phyloP scores from a whole-genome alignment of 2,113 vertebrate species.

The Salvelinus alpinus region DNA sequence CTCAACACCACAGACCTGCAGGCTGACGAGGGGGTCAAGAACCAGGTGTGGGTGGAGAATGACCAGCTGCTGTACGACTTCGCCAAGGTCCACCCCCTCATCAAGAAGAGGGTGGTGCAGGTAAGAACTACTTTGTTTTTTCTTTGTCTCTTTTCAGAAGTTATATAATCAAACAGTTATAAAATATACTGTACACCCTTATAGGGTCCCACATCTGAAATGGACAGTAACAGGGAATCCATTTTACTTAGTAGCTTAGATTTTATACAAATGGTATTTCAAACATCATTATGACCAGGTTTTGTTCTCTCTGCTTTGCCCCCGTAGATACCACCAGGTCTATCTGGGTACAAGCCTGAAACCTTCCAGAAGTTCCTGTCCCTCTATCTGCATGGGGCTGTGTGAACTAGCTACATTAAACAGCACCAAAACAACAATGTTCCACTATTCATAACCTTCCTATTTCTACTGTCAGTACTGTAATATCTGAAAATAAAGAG shows the following conservation, averaged over 20 bases:
- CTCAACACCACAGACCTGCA: slow-evolving; percentile 85
- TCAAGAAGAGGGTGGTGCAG: slow-evolving; percentile 83
- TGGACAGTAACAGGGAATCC: no score
- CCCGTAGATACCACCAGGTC: slow-evolving; percentile 86
- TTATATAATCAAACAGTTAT: no score
- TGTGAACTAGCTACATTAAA: slow-evolving; percentile 48
- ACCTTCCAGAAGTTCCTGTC: slow-evolving; percentile 93
- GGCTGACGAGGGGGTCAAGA: slow-evolving; percentile 79
- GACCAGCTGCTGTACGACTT: slow-evolving; percentile 81
- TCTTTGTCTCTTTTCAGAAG: no score
- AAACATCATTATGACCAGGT: no score
- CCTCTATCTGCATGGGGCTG: slow-evolving; percentile 85
- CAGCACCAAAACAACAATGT: background rate
- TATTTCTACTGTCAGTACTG: background rate
- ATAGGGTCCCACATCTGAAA: no score
- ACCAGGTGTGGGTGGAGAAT: slow-evolving; percentile 83
- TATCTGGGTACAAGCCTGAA: slow-evolving; percentile 84
- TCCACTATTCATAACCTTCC: background rate
- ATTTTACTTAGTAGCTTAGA: no score
- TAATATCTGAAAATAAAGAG: no score
- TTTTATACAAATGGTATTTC: no score
- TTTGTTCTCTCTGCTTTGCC: slow-evolving; percentile 17
- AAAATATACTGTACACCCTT: no score
- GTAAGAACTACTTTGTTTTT: slow-evolving; percentile 56
- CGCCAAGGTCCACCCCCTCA: slow-evolving; percentile 75